Percentiles rank a stretch among this genome's conserved stretches.
Conservation (phyloP, 2,113 vertebrate genomes). For the Choloepus hoffmanni region DNA sequence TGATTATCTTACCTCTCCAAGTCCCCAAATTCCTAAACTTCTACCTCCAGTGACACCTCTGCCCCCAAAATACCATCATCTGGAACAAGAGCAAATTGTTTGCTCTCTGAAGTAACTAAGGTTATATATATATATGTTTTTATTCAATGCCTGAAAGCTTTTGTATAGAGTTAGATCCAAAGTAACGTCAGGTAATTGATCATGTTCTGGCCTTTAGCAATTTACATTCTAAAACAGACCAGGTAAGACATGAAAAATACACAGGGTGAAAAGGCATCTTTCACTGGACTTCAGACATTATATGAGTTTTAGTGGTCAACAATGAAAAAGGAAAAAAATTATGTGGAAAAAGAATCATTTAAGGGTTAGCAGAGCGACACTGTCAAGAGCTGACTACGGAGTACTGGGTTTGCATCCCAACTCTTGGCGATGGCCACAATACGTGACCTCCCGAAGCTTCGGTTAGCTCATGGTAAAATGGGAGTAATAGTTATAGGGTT, state of each 20-base stretch:
- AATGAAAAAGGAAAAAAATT: not conserved
- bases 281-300: not conserved
- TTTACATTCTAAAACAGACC: not conserved
- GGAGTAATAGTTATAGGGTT: not conserved
- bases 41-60: not conserved
- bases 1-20: not conserved
- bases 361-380: not conserved
- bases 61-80: not conserved
- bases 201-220: not conserved
- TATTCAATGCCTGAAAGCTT: not conserved
- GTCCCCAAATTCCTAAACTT: not conserved
- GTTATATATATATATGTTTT: not conserved
- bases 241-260: not conserved
- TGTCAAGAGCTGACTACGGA: not conserved
- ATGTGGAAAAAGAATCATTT: not conserved
- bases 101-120: not conserved
- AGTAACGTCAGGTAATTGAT: not conserved
- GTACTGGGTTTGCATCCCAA: not conserved
- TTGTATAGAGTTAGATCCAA: not conserved
- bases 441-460: not conserved
- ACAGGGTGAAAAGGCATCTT: not conserved
- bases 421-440: not conserved
- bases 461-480: not conserved
- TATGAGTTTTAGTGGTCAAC: not conserved
- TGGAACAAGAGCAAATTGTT: not conserved